A percentile compares a stretch with the other conserved stretches of the same genome.
phyloP scores from a whole-genome alignment of 2,113 vertebrate genomes.

The Zosterops pallidus region DNA sequence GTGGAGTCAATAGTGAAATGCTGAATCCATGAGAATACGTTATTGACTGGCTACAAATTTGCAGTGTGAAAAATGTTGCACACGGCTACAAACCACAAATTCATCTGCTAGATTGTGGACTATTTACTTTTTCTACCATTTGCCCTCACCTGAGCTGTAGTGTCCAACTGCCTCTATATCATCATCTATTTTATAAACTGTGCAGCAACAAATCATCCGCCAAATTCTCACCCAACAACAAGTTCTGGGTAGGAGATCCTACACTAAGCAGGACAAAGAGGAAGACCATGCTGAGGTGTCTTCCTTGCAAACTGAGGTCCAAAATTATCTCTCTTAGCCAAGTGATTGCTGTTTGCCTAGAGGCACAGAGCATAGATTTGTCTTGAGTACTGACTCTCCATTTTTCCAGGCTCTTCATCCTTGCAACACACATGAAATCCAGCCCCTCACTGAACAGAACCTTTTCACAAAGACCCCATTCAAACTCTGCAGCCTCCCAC shows the following conservation, averaged over 20 bases:
- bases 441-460: not conserved
- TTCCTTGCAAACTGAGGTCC: not conserved
- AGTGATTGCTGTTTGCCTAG: not conserved
- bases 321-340: not conserved
- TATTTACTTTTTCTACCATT: not conserved
- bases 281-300: not conserved
- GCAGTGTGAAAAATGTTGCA: not conserved
- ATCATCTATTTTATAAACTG: not conserved
- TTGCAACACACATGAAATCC: not conserved
- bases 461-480: not conserved
- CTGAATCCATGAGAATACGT: not conserved
- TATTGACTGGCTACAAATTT: not conserved
- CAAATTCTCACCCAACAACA: not conserved
- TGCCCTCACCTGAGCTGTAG: not conserved
- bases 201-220: not conserved
- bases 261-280: not conserved
- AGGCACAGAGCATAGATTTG: not conserved
- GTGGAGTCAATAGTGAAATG: not conserved
- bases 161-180: not conserved
- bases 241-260: not conserved
- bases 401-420: not conserved
- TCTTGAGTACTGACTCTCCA: not conserved
- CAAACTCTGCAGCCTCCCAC: not conserved
- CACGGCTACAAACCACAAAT: not conserved
- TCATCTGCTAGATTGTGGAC: not conserved